phyloP scores from a whole-genome alignment of 2,888 invertebrate genomes.

The Acanthosepion esculentum region DNA sequence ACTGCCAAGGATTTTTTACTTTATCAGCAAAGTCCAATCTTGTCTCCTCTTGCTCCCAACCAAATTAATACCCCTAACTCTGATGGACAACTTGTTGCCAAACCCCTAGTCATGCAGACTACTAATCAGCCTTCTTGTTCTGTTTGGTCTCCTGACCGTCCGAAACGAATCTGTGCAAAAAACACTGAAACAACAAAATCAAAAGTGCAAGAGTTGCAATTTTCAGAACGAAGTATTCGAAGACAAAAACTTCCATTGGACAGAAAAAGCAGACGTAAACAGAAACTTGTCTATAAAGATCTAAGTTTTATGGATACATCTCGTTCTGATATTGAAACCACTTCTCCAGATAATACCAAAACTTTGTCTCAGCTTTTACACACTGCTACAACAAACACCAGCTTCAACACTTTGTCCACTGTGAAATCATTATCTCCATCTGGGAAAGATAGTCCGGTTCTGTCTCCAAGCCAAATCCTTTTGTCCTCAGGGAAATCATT shows the following conservation, averaged over 20 bases:
- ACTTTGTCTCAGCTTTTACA: background rate
- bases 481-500: background rate
- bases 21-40: background rate
- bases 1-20: background rate
- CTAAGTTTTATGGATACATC: background rate
- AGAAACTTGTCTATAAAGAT: background rate
- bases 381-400: background rate
- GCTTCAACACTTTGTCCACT: background rate
- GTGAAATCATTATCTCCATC: background rate
- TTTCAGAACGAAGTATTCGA: background rate
- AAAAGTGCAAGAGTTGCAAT: background rate
- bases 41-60: background rate
- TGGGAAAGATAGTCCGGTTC: background rate
- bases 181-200: background rate
- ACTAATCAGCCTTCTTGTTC: background rate
- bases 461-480: background rate
- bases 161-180: background rate
- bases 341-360: background rate
- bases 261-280: conserved; percentile 38
- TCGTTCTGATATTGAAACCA: background rate
- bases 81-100: background rate
- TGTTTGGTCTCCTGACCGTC: background rate
- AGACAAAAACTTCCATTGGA: background rate
- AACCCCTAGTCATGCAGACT: background rate
- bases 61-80: background rate